Percentiles rank a stretch among this genome's conserved stretches.
Evolutionary conservation across 2,797 vertebrate species (phyloP).

Genomic region (Aldrovandia affinis): DNA sequence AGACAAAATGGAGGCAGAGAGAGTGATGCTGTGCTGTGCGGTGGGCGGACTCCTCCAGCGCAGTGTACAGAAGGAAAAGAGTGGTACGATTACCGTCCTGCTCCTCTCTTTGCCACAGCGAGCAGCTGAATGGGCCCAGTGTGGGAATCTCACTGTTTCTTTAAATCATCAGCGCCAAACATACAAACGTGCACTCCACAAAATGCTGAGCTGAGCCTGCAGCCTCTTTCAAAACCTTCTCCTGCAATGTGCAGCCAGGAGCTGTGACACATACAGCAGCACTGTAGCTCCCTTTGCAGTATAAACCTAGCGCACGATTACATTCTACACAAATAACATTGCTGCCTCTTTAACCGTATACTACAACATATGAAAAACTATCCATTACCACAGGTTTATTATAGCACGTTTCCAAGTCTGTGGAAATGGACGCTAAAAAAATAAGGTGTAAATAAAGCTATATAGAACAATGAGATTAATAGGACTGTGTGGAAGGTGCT

Average conservation of each 20-base stretch:
- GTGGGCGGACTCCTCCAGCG: no score
- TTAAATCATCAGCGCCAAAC: background rate
- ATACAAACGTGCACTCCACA: background rate
- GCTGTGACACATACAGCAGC: background rate
- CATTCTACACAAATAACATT: background rate
- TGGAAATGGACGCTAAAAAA: background rate
- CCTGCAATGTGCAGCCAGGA: background rate
- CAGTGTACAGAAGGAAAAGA: background rate
- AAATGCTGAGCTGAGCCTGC: background rate
- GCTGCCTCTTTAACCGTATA: background rate
- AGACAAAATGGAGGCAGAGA: conserved; percentile 5
- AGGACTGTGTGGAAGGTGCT: background rate
- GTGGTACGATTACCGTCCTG: background rate
- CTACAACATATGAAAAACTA: background rate
- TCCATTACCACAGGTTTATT: background rate
- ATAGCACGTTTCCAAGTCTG: background rate
- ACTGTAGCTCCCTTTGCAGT: background rate
- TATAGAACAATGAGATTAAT: background rate
- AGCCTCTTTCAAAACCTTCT: background rate
- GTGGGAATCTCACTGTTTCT: background rate
- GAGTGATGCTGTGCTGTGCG: no score
- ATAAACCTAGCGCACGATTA: background rate
- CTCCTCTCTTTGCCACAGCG: background rate
- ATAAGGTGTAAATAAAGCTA: background rate
- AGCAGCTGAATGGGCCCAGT: background rate